These are phyloP conservation scores for Sardinella longiceps DNA, from an alignment of 2,797 vertebrate species.

Conservation along the genomic window DNA sequence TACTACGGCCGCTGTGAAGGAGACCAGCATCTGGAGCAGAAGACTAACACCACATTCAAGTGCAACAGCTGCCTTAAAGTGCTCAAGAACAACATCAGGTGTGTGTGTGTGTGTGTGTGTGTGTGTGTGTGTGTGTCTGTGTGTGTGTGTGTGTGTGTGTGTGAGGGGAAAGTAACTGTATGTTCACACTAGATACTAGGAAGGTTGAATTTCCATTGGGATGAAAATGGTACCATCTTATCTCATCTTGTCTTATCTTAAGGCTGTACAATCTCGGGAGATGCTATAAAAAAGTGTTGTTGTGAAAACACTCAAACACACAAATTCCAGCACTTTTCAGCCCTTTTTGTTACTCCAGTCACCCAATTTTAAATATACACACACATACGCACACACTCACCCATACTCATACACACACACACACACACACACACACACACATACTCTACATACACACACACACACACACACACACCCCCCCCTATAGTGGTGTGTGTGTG, in stretches of 20 bases:
- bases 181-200: too few species aligned
- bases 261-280: too few species aligned
- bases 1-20: constrained; percentile 93
- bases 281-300: too few species aligned
- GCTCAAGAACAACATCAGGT: constrained; percentile 99
- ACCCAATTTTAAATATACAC: too few species aligned
- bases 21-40: constrained; percentile 79
- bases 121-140: not conserved
- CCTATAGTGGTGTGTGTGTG: not conserved
- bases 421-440: not conserved
- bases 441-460: too few species aligned
- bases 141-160: not conserved
- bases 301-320: too few species aligned
- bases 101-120: constrained; percentile 36
- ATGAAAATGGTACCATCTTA: too few species aligned
- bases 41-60: constrained; percentile 90
- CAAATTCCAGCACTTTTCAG: too few species aligned
- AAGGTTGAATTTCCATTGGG: too few species aligned
- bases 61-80: constrained; percentile 97
- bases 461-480: constrained; percentile 38
- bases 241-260: too few species aligned
- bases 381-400: too few species aligned
- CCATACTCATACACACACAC: not conserved
- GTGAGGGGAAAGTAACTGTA: not conserved
- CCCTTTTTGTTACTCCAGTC: too few species aligned